phyloP scores from a whole-genome alignment of 1,140 invertebrate species.

The Pachyrhynchus sulphureomaculatus region DNA sequence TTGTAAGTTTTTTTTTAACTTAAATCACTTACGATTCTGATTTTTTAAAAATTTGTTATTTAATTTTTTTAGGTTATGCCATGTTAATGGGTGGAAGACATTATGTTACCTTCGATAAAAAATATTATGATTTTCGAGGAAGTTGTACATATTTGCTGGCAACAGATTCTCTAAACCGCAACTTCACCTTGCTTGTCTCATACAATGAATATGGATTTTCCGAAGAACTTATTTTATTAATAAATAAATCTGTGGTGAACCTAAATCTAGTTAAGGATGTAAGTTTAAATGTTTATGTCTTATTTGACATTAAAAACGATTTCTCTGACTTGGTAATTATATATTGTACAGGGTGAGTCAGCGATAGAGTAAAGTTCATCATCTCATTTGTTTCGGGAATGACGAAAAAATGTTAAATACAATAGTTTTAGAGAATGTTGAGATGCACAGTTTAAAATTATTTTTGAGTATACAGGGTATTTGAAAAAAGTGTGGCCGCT shows the following conservation, averaged over 20 bases:
- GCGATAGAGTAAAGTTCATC: too few species aligned
- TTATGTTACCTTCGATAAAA: slow-evolving; percentile 76
- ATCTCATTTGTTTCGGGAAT: too few species aligned
- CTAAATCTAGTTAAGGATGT: slow-evolving; percentile 49
- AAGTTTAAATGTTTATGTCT: slow-evolving; percentile 31
- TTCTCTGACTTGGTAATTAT: too few species aligned
- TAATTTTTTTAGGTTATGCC: slow-evolving; percentile 61
- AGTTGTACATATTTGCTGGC: slow-evolving; percentile 68
- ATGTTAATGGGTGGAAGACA: slow-evolving; percentile 69
- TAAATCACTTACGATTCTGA: too few species aligned
- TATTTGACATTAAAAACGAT: background rate
- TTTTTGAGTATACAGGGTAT: too few species aligned
- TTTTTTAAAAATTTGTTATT: too few species aligned
- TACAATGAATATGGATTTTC: slow-evolving; percentile 40
- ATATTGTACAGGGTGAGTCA: too few species aligned
- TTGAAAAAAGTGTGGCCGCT: too few species aligned
- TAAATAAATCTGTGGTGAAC: slow-evolving; percentile 47
- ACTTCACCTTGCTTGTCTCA: slow-evolving; percentile 54
- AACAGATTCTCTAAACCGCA: slow-evolving; percentile 63
- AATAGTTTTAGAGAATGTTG: too few species aligned
- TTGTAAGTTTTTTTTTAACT: too few species aligned
- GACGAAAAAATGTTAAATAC: too few species aligned
- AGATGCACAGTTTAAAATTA: too few species aligned
- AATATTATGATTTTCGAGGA: slow-evolving; percentile 63
- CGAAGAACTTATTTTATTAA: slow-evolving; percentile 48